Evolutionary conservation across 2,888 invertebrate genomes (phyloP).

Genomic region (Cremastobaeus sp.): DNA sequence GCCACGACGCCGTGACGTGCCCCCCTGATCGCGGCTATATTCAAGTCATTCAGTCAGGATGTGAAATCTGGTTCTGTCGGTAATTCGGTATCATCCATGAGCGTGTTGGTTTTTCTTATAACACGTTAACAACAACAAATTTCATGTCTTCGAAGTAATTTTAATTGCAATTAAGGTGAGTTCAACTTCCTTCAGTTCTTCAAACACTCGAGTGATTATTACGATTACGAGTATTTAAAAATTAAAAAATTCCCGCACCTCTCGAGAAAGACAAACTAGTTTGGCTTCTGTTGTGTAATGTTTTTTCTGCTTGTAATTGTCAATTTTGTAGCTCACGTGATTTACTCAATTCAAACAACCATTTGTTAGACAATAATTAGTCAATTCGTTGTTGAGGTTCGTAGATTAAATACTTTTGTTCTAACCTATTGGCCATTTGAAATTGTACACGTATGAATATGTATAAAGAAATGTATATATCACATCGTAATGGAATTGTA

Average conservation of each 20-base stretch:
- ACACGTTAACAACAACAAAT: conserved; percentile 35
- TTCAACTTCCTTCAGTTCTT: no score
- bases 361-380: not conserved
- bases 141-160: conserved; percentile 29
- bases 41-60: no score
- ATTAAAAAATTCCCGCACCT: no score
- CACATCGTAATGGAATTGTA: no score
- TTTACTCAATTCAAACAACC: not conserved
- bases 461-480: no score
- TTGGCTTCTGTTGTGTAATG: conserved; percentile 15
- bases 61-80: conserved; percentile 25
- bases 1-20: conserved; percentile 1
- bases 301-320: not conserved
- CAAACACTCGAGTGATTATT: no score
- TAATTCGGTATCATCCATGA: conserved; percentile 16
- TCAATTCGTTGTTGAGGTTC: no score
- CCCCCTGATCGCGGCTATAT: conserved; percentile 10
- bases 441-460: not conserved
- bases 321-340: conserved; percentile 3
- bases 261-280: no score
- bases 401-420: not conserved
- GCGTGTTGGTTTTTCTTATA: conserved; percentile 25
- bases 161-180: conserved; percentile 27
- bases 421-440: not conserved
- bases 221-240: not conserved